Conservation (phyloP, 2,888 invertebrate genomes). For the Chelonus formosanus region DNA sequence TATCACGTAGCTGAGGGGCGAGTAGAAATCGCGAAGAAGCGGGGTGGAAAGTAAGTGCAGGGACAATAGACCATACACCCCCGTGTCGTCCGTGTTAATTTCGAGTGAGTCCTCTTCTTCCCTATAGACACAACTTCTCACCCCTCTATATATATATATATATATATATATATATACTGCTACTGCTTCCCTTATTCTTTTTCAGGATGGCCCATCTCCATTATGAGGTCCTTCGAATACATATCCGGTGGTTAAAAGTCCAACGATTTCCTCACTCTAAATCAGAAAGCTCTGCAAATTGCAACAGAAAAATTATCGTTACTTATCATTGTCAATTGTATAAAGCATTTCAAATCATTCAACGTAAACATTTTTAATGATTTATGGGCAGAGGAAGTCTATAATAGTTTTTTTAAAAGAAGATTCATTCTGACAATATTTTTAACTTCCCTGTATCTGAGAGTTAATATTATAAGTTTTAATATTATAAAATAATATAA, state of each 20-base stretch:
- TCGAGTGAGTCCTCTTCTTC: conserved; percentile 41
- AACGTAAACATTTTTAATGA: too few species aligned
- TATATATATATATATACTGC: conserved; percentile 20
- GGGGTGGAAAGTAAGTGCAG: conserved; percentile 30
- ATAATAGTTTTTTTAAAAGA: too few species aligned
- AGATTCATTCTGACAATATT: too few species aligned
- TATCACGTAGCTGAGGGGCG: not conserved
- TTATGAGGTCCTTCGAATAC: conserved; percentile 56
- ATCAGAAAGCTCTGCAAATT: not conserved
- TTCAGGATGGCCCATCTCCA: conserved; percentile 47
- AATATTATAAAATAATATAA: too few species aligned
- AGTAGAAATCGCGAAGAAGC: conserved; percentile 19
- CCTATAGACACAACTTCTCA: conserved; percentile 9
- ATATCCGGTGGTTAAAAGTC: conserved; percentile 59
- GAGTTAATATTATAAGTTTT: too few species aligned
- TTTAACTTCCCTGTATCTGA: too few species aligned
- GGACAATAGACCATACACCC: conserved; percentile 55
- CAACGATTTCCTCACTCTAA: conserved; percentile 42
- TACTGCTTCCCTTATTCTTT: conserved; percentile 12
- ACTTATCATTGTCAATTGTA: conserved; percentile 32
- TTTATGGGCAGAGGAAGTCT: too few species aligned
- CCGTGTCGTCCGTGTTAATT: conserved; percentile 59
- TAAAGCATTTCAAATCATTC: too few species aligned
- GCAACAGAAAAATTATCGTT: not conserved
- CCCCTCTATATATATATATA: conserved; percentile 37